Evolutionary conservation across 2,888 invertebrate species (phyloP), one percentile per base, ranked within the genome.

Genomic region (Lasioglossum figueresi): DNA sequence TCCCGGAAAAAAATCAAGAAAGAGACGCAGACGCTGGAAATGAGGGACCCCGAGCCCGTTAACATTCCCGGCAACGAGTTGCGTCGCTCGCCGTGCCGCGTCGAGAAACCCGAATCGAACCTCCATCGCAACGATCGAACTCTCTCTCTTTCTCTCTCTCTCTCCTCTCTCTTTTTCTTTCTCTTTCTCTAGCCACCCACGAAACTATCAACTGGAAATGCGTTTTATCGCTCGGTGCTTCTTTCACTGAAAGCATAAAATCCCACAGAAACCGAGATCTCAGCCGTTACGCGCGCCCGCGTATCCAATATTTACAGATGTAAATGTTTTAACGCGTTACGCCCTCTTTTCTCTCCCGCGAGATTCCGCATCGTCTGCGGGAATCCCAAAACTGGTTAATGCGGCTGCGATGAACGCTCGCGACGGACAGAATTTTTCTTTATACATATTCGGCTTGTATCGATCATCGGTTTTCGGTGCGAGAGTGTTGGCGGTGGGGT

Each of bases 1-100:
- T 82, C 72, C 82, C 52, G 84, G 83, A 82, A 86, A 88, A 88
- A 90, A 88, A 88, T 88, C 88, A 83, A 84, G 83, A 84, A 81
- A 82, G 71, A 83, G 80, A 79, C 48, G 80, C 80, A 72, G 66
- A 87, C 83, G 76, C 84, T 82, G 86, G 88, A 88, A 89, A 88
- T 85, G 88, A 89, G 90, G 73, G 76, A 88, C 81, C 76, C 71
- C 70, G 79, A 86, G 75, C 45, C 87, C 80, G 85, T 88, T 87
- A 86, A 86, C 73, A 83, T 78, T 63, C 70, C 48, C 76, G 73
- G 76, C 83, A 80, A 87, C 75, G 74, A 84, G 78, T 79, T 72
- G 63, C 76, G 52, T 52, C 43, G 63, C 16, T 16, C 6, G 63
- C 63, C 63, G 59, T 5, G 31, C 23, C 23, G 59, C 23, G 68